Percentiles rank a stretch among this genome's conserved stretches.
phyloP scores from a whole-genome alignment of 2,888 invertebrate species.

The Agonopterix alstromeriana region DNA sequence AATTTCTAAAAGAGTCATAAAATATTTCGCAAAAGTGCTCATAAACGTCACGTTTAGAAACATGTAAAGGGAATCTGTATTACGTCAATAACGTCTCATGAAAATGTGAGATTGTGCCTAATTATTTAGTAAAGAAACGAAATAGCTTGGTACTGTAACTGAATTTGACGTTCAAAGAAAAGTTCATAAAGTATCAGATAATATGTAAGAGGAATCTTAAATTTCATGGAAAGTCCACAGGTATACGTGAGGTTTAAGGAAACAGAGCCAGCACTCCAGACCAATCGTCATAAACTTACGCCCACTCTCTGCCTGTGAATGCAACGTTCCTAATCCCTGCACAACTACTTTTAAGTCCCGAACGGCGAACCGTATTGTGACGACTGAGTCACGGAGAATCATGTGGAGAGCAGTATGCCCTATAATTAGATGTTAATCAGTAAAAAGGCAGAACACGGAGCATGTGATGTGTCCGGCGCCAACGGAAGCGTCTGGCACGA shows the following conservation, averaged over 20 bases:
- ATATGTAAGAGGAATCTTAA: too few species aligned
- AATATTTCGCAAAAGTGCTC: conserved; percentile 30
- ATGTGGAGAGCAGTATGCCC: conserved; percentile 52
- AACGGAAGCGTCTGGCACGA: conserved; percentile 67
- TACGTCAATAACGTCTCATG: conserved; percentile 27
- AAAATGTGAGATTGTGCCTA: too few species aligned
- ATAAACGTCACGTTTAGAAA: conserved; percentile 31
- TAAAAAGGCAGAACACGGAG: conserved; percentile 60
- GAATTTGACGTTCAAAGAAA: too few species aligned
- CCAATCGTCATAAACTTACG: conserved; percentile 21
- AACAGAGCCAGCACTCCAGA: not conserved
- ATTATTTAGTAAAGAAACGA: too few species aligned
- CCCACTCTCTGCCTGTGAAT: conserved; percentile 26
- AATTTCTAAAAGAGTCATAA: conserved; percentile 27
- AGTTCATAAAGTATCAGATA: too few species aligned
- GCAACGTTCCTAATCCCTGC: conserved; percentile 28
- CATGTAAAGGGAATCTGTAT: conserved; percentile 28
- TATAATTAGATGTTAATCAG: conserved; percentile 73
- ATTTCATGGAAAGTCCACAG: too few species aligned
- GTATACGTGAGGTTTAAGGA: too few species aligned
- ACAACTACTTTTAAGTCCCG: conserved; percentile 40
- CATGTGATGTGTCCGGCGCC: conserved; percentile 53
- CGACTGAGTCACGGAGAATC: conserved; percentile 60
- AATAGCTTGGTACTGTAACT: too few species aligned
- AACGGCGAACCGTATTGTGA: conserved; percentile 41